Evolutionary conservation across 1,140 invertebrate genomes (phyloP), one percentile per base, ranked within the genome.

Genomic region (Rhizoglyphus robini): DNA sequence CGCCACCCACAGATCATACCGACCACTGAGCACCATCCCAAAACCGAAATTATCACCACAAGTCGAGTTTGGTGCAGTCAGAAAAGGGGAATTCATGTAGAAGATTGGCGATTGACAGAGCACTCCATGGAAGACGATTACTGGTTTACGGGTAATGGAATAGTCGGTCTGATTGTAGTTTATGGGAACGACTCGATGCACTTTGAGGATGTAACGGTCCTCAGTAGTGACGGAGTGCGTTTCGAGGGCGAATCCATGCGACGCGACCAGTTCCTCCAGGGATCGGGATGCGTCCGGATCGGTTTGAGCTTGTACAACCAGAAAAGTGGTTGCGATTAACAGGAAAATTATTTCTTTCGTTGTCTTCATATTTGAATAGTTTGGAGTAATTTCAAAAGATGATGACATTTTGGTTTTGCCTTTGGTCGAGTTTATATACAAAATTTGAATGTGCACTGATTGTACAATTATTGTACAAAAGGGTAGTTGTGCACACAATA

Each of bases 81-180:
- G 25, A 38, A 81, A 73, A 1, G 81, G 79, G 18, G 84, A 84
- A 68, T 83, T 79, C 3, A 87, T 75, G 15, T 90, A 77, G 82
- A 83, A 91, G 73, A 87, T 85, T 0, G 83, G 81, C 0, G 86
- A 87, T 70, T 84, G 84, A 5, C 82, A 83, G 0, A 88, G 73
- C 4, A 90, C 75, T 0, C 88, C 88, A 73, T 90, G 88, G 71
- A 88, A 86, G 0, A 88, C 72, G 8, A 67, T 25, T 8, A 86
- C 82, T 0, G 80, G 80, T 2, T 48, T 25, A n/a, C n/a, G n/a
- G n/a, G n/a, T n/a, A n/a, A n/a, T n/a, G n/a, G n/a, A n/a, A n/a
- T n/a, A n/a, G n/a, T n/a, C n/a, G n/a, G n/a, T n/a, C n/a, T n/a
- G n/a, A n/a, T n/a, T n/a, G n/a, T n/a, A n/a, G n/a, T n/a, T n/a